A percentile compares a stretch with the other conserved stretches of the same genome.
Evolutionary conservation across 2,797 vertebrate species (phyloP).

Genomic region (Hyperoplus immaculatus): DNA sequence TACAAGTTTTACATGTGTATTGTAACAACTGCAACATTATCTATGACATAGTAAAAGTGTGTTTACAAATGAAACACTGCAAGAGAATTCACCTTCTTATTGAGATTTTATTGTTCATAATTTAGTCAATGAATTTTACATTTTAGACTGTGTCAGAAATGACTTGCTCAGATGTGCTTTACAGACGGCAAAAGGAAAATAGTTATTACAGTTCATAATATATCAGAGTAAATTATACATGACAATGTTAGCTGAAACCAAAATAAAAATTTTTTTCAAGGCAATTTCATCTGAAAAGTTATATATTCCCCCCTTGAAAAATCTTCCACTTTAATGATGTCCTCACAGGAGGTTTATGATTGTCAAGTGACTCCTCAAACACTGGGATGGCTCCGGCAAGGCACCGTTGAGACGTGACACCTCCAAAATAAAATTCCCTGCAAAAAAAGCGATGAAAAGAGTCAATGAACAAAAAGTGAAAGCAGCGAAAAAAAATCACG

Average conservation of each 20-base stretch:
- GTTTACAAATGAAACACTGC: neutral
- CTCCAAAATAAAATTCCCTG: slow-evolving; percentile 34
- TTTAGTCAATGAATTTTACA: neutral
- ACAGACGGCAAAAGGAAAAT: slow-evolving; percentile 14
- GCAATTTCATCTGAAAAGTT: slow-evolving; percentile 37
- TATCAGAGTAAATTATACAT: neutral
- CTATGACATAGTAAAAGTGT: neutral
- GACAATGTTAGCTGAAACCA: slow-evolving; percentile 20
- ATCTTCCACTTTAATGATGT: slow-evolving; percentile 38
- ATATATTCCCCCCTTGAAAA: slow-evolving; percentile 29
- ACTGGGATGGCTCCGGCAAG: slow-evolving; percentile 16
- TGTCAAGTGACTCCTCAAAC: slow-evolving; percentile 44
- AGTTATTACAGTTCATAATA: slow-evolving; percentile 26
- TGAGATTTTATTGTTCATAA: neutral
- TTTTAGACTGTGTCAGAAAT: neutral
- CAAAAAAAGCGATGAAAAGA: slow-evolving; percentile 8
- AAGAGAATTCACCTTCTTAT: neutral
- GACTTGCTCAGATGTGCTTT: neutral
- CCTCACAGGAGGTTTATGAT: slow-evolving; percentile 30
- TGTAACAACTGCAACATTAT: neutral
- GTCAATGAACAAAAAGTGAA: slow-evolving; percentile 33
- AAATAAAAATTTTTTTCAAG: slow-evolving; percentile 32
- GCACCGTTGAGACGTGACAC: slow-evolving; percentile 40
- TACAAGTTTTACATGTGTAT: neutral
- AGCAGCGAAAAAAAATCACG: slow-evolving; percentile 36